Conservation (phyloP, 2,888 invertebrate genomes). For the Lordiphosa andalusiaca region DNA sequence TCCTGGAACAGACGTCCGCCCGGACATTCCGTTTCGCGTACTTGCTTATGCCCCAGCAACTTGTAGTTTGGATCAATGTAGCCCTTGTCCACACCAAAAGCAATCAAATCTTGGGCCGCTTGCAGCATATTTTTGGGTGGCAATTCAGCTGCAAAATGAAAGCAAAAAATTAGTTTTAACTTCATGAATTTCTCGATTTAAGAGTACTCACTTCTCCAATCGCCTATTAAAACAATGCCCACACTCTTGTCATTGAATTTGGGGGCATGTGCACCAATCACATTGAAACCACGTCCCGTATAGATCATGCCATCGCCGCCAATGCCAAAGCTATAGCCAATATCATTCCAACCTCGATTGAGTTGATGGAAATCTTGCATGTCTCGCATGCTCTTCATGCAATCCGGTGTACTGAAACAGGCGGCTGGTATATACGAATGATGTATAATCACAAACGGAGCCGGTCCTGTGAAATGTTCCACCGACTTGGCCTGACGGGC, state of each 20-base stretch:
- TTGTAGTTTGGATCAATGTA: constrained; percentile 83
- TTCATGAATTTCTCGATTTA: too few species aligned
- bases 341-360: constrained; percentile 85
- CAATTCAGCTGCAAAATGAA: constrained; percentile 80
- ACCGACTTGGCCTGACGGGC: constrained; percentile 81
- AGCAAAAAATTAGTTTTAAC: too few species aligned
- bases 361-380: constrained; percentile 86
- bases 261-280: constrained; percentile 86
- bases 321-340: constrained; percentile 87
- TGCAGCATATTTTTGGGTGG: constrained; percentile 84
- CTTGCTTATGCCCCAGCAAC: constrained; percentile 85
- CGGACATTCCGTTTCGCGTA: constrained; percentile 85
- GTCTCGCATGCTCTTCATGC: constrained; percentile 83
- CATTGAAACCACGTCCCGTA: constrained; percentile 86
- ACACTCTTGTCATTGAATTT: constrained; percentile 85
- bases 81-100: constrained; percentile 83
- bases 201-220: constrained; percentile 87
- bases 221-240: constrained; percentile 87
- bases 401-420: constrained; percentile 82
- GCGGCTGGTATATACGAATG: constrained; percentile 85
- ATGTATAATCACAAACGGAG: constrained; percentile 86
- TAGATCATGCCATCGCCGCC: constrained; percentile 88
- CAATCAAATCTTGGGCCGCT: constrained; percentile 83
- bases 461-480: constrained; percentile 82
- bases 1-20: constrained; percentile 83